Conservation (phyloP, 2,797 vertebrate species). For the Leontopithecus rosalia region DNA sequence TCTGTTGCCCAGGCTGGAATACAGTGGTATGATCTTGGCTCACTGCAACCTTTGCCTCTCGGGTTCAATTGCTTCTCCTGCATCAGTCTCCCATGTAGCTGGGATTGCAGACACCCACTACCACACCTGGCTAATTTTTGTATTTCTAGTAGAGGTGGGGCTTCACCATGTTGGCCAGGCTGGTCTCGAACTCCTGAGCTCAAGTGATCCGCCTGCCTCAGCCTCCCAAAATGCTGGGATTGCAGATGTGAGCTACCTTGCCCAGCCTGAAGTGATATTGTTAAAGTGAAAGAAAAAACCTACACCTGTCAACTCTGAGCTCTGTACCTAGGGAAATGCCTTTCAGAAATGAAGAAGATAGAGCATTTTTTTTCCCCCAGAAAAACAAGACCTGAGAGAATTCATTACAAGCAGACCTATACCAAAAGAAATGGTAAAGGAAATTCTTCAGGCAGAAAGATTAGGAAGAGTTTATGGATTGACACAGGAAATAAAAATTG, state of each 20-base stretch:
- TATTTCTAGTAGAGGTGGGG: not conserved
- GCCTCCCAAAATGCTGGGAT: too few species aligned
- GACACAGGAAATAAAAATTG: not conserved
- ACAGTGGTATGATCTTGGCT: too few species aligned
- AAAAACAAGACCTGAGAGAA: not conserved
- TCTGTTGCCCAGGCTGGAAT: too few species aligned
- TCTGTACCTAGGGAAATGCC: not conserved
- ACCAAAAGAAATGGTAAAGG: not conserved
- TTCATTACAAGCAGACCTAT: not conserved
- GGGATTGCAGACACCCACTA: not conserved
- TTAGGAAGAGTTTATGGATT: not conserved
- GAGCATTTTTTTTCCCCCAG: not conserved
- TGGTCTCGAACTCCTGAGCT: not conserved
- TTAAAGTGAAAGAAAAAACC: not conserved
- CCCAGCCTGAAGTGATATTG: not conserved
- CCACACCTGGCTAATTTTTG: not conserved
- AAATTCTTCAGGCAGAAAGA: not conserved
- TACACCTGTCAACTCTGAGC: not conserved
- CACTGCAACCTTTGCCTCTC: not conserved
- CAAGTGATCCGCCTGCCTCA: not conserved
- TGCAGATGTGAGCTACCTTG: not conserved
- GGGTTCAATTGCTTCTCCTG: not conserved
- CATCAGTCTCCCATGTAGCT: not conserved
- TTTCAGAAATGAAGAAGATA: not conserved
- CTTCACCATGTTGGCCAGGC: not conserved